Evolutionary conservation across 2,888 invertebrate species (phyloP).

Genomic region (Panopea generosa): DNA sequence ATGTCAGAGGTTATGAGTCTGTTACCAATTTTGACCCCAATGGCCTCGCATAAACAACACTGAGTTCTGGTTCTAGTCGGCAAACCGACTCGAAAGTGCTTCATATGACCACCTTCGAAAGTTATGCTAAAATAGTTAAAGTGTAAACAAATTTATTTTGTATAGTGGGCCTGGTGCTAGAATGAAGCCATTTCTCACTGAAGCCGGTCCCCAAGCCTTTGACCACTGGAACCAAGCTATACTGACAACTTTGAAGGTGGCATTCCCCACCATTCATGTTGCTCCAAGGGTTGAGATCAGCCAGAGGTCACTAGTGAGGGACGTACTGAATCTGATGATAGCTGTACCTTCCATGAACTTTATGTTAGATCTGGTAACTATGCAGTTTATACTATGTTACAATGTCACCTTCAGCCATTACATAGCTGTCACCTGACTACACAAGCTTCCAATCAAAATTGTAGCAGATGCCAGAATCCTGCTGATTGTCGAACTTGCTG

Average conservation of each 20-base stretch:
- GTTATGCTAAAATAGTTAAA: no score
- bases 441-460: no score
- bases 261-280: conserved; percentile 60
- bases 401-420: no score
- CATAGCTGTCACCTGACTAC: no score
- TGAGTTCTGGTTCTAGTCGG: no score
- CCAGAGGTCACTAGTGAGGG: conserved; percentile 67
- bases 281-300: conserved; percentile 56
- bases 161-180: conserved; percentile 73
- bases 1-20: no score
- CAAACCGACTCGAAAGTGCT: no score
- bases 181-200: conserved; percentile 79
- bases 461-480: no score
- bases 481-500: no score
- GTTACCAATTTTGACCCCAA: no score
- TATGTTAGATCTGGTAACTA: conserved; percentile 70
- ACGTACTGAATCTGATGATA: conserved; percentile 78
- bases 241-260: conserved; percentile 61
- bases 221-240: conserved; percentile 72
- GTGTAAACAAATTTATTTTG: background rate
- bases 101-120: no score
- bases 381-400: background rate
- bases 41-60: no score
- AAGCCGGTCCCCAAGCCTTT: conserved; percentile 78
- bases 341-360: conserved; percentile 80